Conservation (phyloP, 2,888 invertebrate species). For the Ypsolopha sequella region DNA sequence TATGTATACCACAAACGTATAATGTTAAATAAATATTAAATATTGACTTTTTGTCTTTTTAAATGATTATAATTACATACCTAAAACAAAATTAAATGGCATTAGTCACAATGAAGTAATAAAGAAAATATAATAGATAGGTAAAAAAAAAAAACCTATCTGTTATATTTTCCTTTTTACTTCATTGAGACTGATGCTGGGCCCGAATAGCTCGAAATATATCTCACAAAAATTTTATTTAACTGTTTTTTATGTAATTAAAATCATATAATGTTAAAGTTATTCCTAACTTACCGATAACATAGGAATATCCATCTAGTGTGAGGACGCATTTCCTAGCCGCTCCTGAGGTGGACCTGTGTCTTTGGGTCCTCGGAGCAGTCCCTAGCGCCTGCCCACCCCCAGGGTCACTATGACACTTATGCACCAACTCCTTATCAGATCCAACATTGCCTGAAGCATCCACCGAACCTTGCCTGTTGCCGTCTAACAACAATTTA, state of each 20-base stretch:
- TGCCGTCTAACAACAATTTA: constrained; percentile 57
- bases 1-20: too few relatives aligned
- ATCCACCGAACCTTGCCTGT: constrained; percentile 62
- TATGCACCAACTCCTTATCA: constrained; percentile 76
- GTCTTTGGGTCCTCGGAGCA: constrained; percentile 44
- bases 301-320: constrained; percentile 88
- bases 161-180: too few relatives aligned
- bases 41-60: background rate
- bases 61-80: too few relatives aligned
- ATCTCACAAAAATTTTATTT: too few relatives aligned
- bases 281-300: constrained; percentile 78
- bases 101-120: too few relatives aligned
- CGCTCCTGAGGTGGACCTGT: constrained; percentile 65
- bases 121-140: too few relatives aligned
- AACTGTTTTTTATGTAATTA: background rate
- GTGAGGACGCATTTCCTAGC: constrained; percentile 86
- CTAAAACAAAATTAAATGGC: too few relatives aligned
- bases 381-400: constrained; percentile 58
- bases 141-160: too few relatives aligned
- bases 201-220: too few relatives aligned
- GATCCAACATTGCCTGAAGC: constrained; percentile 40
- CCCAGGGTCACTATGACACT: constrained; percentile 77
- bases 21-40: too few relatives aligned
- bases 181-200: too few relatives aligned
- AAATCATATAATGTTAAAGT: background rate